phyloP scores from a whole-genome alignment of 2,113 vertebrate species.

The Agapornis roseicollis region DNA sequence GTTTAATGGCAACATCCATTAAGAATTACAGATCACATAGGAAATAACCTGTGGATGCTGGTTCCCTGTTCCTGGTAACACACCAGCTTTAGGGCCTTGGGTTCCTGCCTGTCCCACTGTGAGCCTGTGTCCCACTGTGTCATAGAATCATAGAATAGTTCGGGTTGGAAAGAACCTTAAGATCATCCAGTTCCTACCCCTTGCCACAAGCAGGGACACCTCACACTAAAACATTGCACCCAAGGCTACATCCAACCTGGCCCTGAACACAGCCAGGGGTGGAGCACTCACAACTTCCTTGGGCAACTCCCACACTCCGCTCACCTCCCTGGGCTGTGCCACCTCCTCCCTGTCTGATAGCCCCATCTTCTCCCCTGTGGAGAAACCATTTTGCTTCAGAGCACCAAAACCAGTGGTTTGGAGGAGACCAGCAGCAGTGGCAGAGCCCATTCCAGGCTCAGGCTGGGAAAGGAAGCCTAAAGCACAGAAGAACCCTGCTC shows the following conservation, averaged over 20 bases:
- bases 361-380: not conserved
- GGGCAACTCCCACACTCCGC: not conserved
- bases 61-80: not conserved
- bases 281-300: too few species aligned
- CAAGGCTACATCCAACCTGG: too few species aligned
- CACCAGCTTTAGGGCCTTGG: fast-evolving
- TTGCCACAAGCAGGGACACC: too few species aligned
- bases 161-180: too few species aligned
- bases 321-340: fast-evolving
- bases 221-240: too few species aligned
- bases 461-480: not conserved
- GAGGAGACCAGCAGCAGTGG: not conserved
- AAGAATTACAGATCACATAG: not conserved
- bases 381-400: not conserved
- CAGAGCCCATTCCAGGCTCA: fast-evolving
- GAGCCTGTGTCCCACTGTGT: fast-evolving
- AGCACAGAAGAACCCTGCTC: fast-evolving
- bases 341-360: not conserved
- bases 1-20: slow-evolving; percentile 7
- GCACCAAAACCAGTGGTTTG: not conserved
- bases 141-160: too few species aligned
- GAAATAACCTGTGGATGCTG: not conserved
- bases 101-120: not conserved
- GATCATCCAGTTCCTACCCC: too few species aligned
- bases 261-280: too few species aligned